These are phyloP conservation scores for Salarias fasciatus DNA, from an alignment of 2,797 vertebrate genomes.

Conservation along the genomic window DNA sequence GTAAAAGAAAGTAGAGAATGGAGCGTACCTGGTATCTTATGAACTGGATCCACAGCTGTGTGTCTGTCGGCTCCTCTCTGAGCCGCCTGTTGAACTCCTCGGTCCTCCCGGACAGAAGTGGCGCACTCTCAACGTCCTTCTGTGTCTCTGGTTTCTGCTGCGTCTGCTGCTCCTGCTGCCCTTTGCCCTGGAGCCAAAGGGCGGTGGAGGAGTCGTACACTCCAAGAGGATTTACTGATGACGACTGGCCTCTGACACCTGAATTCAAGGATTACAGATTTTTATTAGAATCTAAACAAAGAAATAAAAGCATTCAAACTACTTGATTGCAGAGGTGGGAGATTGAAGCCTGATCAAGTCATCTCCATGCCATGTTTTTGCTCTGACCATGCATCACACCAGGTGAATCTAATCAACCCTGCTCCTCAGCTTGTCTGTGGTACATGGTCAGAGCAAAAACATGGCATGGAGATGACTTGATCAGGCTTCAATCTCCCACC, in stretches of 20 bases:
- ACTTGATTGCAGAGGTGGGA: too few relatives aligned
- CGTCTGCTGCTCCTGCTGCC: constrained; percentile 68
- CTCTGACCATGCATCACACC: too few relatives aligned
- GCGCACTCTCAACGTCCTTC: not conserved
- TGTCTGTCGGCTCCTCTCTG: constrained; percentile 89
- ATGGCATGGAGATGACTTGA: too few relatives aligned
- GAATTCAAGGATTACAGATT: not conserved
- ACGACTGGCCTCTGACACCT: constrained; percentile 48
- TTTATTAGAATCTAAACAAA: not conserved
- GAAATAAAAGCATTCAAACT: too few relatives aligned
- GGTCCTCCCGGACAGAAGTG: constrained; percentile 74
- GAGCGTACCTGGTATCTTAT: constrained; percentile 90
- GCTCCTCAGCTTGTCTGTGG: too few relatives aligned
- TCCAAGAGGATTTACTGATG: constrained; percentile 88
- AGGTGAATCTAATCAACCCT: too few relatives aligned
- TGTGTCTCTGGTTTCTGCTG: constrained; percentile 29
- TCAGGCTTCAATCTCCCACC: too few relatives aligned
- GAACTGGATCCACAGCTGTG: constrained; percentile 91
- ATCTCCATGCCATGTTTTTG: too few relatives aligned
- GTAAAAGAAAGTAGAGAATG: too few relatives aligned
- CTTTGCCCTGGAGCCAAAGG: constrained; percentile 92
- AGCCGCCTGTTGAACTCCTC: constrained; percentile 93
- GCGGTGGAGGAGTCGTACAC: constrained; percentile 91
- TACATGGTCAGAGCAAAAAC: too few relatives aligned
- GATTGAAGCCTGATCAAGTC: too few relatives aligned